These are phyloP conservation scores for Drosophila pseudotalamancana DNA, from an alignment of 2,888 invertebrate genomes.

Conservation along the genomic window DNA sequence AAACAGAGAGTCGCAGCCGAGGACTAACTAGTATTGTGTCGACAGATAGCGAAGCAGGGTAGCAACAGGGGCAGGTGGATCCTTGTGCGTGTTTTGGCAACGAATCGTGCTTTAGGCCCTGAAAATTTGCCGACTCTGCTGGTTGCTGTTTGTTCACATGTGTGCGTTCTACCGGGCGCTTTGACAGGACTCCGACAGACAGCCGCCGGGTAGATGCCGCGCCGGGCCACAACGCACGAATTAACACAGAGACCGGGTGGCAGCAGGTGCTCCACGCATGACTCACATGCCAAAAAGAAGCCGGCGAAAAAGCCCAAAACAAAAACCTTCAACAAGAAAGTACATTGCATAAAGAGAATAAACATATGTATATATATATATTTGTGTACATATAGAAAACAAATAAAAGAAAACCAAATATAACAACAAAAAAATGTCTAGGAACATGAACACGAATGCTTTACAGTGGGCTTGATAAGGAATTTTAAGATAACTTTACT, in stretches of 20 bases:
- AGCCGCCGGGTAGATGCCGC: constrained; percentile 32
- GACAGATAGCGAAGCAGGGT: background rate
- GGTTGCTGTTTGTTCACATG: constrained; percentile 32
- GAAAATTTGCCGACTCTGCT: constrained; percentile 53
- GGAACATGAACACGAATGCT: background rate
- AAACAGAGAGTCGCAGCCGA: constrained; percentile 42
- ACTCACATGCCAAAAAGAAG: constrained; percentile 64
- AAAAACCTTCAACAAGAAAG: constrained; percentile 16
- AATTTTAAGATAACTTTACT: background rate
- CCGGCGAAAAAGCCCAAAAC: constrained; percentile 21
- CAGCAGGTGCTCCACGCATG: constrained; percentile 69
- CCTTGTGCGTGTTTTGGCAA: constrained; percentile 44
- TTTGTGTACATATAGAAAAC: background rate
- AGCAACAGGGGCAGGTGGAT: background rate
- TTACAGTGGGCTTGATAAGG: constrained; percentile 7
- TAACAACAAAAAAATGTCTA: background rate
- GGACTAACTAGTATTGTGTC: constrained; percentile 41
- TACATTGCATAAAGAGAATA: constrained; percentile 23
- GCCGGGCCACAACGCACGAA: constrained; percentile 66
- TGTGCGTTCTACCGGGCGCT: constrained; percentile 49
- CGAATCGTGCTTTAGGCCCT: constrained; percentile 55
- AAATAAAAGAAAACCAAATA: constrained; percentile 22
- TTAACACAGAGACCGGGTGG: constrained; percentile 62
- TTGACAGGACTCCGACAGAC: constrained; percentile 62
- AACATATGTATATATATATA: constrained; percentile 6